Percentiles rank a stretch among this genome's conserved stretches.
phyloP scores from a whole-genome alignment of 2,113 vertebrate species.

The Hiodon alosoides region DNA sequence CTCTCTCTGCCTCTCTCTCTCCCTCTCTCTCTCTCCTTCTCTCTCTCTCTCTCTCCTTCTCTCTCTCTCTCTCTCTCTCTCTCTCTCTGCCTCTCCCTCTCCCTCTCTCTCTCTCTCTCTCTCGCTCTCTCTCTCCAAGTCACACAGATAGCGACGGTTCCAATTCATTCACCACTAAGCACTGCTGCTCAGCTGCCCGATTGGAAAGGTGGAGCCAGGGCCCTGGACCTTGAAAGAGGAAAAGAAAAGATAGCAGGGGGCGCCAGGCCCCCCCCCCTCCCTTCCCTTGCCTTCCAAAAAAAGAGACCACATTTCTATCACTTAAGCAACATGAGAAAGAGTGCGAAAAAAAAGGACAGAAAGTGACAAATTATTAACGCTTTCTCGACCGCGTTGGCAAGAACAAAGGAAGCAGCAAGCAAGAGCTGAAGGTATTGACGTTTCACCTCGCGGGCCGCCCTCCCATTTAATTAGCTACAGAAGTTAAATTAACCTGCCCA shows the following conservation, averaged over 20 bases:
- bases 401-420: slow-evolving; percentile 62
- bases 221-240: slow-evolving; percentile 64
- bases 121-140: slow-evolving; percentile 51
- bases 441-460: slow-evolving; percentile 61
- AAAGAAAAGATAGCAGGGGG: slow-evolving; percentile 20
- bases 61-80: slow-evolving; percentile 46
- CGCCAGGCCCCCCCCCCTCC: too few species aligned
- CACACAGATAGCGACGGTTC: slow-evolving; percentile 67
- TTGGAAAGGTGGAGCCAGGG: slow-evolving; percentile 65
- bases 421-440: slow-evolving; percentile 59
- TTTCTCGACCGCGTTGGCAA: slow-evolving; percentile 52
- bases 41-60: slow-evolving; percentile 47
- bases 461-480: slow-evolving; percentile 72
- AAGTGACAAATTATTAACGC: slow-evolving; percentile 60
- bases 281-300: too few species aligned
- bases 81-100: slow-evolving; percentile 50
- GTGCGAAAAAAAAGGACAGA: slow-evolving; percentile 3
- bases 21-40: too few species aligned
- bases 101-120: slow-evolving; percentile 52
- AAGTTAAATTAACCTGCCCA: slow-evolving; percentile 74
- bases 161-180: slow-evolving; percentile 71
- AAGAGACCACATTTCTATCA: too few species aligned
- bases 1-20: too few species aligned
- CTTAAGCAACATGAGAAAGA: background rate
- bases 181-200: slow-evolving; percentile 59